Evolutionary conservation across 2,113 vertebrate genomes (phyloP).

Genomic region (Rhinopomastus cyanomelas): DNA sequence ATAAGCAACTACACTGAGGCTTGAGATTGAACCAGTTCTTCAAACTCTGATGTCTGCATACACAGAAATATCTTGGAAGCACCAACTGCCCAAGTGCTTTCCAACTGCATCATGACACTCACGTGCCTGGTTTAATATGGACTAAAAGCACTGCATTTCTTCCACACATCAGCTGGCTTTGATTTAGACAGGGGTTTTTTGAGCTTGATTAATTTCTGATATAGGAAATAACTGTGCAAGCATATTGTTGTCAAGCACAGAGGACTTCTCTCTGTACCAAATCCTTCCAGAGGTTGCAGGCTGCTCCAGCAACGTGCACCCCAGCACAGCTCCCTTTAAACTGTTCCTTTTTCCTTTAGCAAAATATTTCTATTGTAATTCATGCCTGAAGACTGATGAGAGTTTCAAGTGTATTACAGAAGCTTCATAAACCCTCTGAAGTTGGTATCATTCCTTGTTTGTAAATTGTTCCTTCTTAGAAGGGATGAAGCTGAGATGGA

Average conservation of each 20-base stretch:
- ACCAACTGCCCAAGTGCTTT: slow-evolving; percentile 52
- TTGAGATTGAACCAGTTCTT: slow-evolving; percentile 49
- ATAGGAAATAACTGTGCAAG: slow-evolving; percentile 2
- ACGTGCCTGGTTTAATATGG: not conserved
- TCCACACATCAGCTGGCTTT: not conserved
- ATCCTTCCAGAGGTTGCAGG: not conserved
- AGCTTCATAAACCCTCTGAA: not conserved
- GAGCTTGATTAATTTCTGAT: not conserved
- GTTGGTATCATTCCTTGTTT: not conserved
- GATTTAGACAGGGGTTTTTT: not conserved
- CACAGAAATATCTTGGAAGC: slow-evolving; percentile 43
- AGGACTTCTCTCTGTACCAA: not conserved
- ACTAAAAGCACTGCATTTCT: not conserved
- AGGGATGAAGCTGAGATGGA: not conserved
- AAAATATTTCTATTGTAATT: not conserved
- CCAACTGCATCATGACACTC: slow-evolving; percentile 17
- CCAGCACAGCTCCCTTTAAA: not conserved
- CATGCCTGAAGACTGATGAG: not conserved
- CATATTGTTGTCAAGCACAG: accelerated
- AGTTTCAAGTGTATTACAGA: not conserved
- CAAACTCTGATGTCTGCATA: slow-evolving; percentile 44
- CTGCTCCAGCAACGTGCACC: not conserved
- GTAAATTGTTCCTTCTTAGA: not conserved
- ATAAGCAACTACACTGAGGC: slow-evolving; percentile 49
- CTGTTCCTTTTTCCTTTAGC: not conserved